These are phyloP conservation scores for Tamandua tetradactyla DNA, from an alignment of 2,797 vertebrate species.

Conservation along the genomic window DNA sequence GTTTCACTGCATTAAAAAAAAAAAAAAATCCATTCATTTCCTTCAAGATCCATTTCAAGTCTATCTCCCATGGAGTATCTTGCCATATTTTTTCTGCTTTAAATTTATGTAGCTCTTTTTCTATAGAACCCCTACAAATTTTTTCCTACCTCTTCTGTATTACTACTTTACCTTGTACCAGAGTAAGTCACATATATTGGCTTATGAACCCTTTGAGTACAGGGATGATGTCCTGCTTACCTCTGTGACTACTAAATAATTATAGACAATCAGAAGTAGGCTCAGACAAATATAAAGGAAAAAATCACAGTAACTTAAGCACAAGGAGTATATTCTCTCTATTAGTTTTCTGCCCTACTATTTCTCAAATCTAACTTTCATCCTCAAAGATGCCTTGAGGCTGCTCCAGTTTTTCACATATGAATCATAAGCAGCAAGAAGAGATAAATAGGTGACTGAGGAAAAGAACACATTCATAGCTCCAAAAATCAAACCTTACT, in stretches of 20 bases:
- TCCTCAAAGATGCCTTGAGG: background rate
- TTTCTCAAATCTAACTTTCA: background rate
- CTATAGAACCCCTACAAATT: background rate
- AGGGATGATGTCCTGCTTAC: background rate
- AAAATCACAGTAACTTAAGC: background rate
- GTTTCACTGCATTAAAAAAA: background rate
- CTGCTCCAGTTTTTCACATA: background rate
- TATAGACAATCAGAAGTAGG: background rate
- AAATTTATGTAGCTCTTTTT: background rate
- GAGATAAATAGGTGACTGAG: background rate
- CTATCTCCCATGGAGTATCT: background rate
- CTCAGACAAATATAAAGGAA: background rate
- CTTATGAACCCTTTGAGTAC: background rate
- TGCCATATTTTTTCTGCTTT: background rate
- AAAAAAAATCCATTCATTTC: background rate
- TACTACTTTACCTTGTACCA: background rate
- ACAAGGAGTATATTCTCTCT: background rate
- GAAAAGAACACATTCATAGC: background rate
- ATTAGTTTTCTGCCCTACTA: background rate
- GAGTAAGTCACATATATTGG: accelerated
- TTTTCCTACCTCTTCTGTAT: background rate
- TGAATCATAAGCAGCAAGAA: background rate
- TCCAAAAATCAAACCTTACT: background rate
- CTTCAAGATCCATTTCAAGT: background rate
- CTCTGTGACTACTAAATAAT: background rate